Percentiles rank a stretch among this genome's conserved stretches.
phyloP scores from a whole-genome alignment of 2,888 invertebrate species.

The Troides helena region DNA sequence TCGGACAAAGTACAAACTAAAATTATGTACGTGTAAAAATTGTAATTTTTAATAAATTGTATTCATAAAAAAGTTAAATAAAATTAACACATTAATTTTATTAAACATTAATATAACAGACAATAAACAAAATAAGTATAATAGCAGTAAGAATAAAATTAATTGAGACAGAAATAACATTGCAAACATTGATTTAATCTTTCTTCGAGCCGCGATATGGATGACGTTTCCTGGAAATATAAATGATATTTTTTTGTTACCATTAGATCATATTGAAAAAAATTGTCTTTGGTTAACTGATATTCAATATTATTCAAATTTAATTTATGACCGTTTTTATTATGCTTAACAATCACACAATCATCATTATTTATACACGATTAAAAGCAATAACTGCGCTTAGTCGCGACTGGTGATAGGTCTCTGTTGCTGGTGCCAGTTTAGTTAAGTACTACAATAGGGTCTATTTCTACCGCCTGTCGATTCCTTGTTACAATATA shows the following conservation, averaged over 20 bases:
- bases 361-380: no score
- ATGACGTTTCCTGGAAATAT: conserved; percentile 67
- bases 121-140: background rate
- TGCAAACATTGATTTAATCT: conserved; percentile 41
- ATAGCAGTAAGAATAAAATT: background rate
- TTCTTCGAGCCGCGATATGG: conserved; percentile 62
- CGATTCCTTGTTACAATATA: no score
- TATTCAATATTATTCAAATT: no score
- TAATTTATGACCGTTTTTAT: no score
- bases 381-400: no score
- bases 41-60: background rate
- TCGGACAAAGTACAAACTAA: no score
- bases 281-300: no score
- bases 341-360: no score
- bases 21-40: background rate
- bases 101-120: background rate
- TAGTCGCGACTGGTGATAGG: no score
- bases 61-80: background rate
- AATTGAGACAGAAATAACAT: background rate
- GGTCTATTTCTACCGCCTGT: no score
- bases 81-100: background rate
- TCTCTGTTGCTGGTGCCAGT: no score
- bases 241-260: conserved; percentile 8
- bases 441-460: no score
- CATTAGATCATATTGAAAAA: background rate